Evolutionary conservation across 1,140 invertebrate genomes (phyloP), one percentile per base, ranked within the genome.

Genomic region (Caenorhabditis briggsae): DNA sequence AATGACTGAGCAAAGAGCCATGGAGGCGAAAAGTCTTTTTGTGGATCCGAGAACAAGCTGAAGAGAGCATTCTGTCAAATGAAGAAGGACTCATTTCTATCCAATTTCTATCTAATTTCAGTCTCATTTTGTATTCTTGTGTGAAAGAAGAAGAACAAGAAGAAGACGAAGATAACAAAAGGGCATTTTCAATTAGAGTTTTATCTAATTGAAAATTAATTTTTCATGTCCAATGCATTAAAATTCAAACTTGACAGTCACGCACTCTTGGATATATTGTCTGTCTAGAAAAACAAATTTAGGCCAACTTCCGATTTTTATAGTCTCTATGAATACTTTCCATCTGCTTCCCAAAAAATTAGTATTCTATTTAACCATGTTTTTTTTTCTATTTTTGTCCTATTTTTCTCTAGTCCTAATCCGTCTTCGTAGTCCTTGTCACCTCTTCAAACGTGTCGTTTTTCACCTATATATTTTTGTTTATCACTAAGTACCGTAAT

Each of bases 1-100:
- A 70, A 43, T 70, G 64, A n/a, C 43, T 50, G 70, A 78, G 70
- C 70, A 78, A 78, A 78, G 70, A 78, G 46, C 70, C 43, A 9
- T 8, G 33, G 33, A 64, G 11, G 56, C 12, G 16, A 18, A 18
- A 53, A 53, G 50, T 53, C 50, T 53, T 53, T 53, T 53, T 53
- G 16, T 58, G 8, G 59, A 20, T 25, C n/a, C 8, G 9, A 61
- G 6, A 12, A 25, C 18, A 61, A 61, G 23, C 23, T 20, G 56
- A 20, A 58, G 56, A 61, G 59, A 61, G 64, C 25, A 64, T 64
- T 64, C 59, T 25, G 59, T 64, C 59, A 64, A 64, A 64, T 64
- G 64, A 43, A 65, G 56, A 58, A 16, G 16, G 59, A 20, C 59
- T 61, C 59, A 61, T 61, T 61, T 61, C 64, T 43, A 70, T 43